Evolutionary conservation across 1,140 invertebrate genomes (phyloP).

Genomic region (Brachionus calyciflorus): DNA sequence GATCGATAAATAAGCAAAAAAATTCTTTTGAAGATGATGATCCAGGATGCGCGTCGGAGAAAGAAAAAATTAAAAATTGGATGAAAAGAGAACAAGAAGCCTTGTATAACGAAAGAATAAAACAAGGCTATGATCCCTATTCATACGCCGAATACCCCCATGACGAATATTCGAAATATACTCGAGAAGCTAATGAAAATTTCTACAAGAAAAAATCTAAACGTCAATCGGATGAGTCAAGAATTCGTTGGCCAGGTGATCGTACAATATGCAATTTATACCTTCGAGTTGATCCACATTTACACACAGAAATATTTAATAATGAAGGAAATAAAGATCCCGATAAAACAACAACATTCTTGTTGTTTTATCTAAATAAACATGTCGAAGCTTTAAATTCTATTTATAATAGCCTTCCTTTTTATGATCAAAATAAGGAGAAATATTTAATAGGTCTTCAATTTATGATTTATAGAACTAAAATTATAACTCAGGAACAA

Average conservation of each 20-base stretch:
- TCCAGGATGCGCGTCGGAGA: background rate
- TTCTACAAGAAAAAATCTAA: background rate
- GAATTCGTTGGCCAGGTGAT: constrained; percentile 23
- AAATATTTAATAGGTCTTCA: constrained; percentile 42
- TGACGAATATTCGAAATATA: constrained; percentile 25
- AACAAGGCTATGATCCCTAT: constrained; percentile 7
- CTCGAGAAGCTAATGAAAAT: constrained; percentile 32
- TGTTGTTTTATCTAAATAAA: constrained; percentile 41
- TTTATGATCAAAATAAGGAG: constrained; percentile 36
- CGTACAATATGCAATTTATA: constrained; percentile 41
- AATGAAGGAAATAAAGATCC: constrained; percentile 45
- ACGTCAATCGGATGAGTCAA: constrained; percentile 5
- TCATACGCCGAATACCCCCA: background rate
- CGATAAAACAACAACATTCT: constrained; percentile 43
- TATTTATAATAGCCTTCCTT: constrained; percentile 37
- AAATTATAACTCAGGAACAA: constrained; percentile 43
- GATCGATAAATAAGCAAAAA: no score
- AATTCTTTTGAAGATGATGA: background rate
- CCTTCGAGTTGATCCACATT: constrained; percentile 27
- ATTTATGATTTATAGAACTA: constrained; percentile 44
- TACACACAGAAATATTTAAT: constrained; percentile 31
- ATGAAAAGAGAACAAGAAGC: constrained; percentile 39
- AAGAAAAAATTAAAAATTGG: constrained; percentile 1
- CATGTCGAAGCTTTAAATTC: constrained; percentile 43
- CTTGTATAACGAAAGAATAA: constrained; percentile 13